phyloP scores from a whole-genome alignment of 2,113 vertebrate genomes.

The Tragelaphus strepsiceros region DNA sequence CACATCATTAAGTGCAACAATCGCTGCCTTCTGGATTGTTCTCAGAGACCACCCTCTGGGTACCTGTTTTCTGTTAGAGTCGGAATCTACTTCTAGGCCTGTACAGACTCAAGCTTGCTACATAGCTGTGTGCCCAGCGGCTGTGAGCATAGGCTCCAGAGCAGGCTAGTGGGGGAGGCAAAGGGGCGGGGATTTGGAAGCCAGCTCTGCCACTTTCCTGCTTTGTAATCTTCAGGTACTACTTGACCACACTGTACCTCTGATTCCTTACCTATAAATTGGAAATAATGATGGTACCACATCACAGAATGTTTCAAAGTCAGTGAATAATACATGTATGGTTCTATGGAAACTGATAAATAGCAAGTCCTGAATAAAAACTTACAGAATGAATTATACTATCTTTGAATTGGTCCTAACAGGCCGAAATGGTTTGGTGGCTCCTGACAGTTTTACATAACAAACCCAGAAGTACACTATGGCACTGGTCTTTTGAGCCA shows the following conservation, averaged over 20 bases:
- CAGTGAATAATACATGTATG: neutral
- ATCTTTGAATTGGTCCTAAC: constrained; percentile 65
- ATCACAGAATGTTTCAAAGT: neutral
- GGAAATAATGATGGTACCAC: neutral
- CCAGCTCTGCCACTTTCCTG: neutral
- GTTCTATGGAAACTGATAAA: constrained; percentile 64
- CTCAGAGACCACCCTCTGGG: neutral
- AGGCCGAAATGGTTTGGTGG: constrained; percentile 75
- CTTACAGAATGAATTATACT: neutral
- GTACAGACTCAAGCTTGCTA: neutral
- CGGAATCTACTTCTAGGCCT: neutral
- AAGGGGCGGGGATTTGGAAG: neutral
- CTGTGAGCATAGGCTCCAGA: no score
- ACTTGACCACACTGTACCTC: neutral
- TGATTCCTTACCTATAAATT: neutral
- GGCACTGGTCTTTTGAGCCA: constrained; percentile 67
- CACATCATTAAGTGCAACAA: neutral
- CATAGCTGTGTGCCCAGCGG: neutral
- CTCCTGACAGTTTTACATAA: constrained; percentile 74
- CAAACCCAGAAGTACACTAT: constrained; percentile 69
- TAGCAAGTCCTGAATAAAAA: constrained; percentile 69
- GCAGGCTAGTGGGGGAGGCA: neutral
- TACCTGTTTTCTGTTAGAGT: neutral
- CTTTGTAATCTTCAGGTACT: neutral
- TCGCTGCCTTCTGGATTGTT: neutral